Base-by-base conservation (phyloP, 2,888 invertebrate species). In the Meteorus colon region DNA sequence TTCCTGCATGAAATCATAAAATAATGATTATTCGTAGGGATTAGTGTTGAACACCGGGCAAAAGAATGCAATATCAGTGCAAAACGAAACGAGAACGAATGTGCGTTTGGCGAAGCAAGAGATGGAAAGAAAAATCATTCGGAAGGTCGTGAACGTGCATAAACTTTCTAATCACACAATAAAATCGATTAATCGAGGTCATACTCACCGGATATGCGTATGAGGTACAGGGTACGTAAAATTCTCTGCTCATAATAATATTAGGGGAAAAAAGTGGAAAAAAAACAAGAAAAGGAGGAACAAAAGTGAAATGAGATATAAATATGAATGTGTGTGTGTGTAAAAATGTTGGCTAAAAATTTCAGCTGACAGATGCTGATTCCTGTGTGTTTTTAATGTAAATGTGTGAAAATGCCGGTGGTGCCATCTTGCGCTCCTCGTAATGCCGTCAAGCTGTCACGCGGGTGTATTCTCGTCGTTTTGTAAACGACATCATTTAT, bases 171-270 rank as follows among this genome's bases (percentile, higher is more conserved):
- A 76, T 76, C 73, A 67, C 62, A 73, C 37, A 31, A 73, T 69
- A 67, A 51, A 73, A 76, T 76, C 68, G 51, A 76, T 76, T 70
- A 63, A 62, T 34, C 41, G 34, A 62, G 62, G 24, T 19, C 24
- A 59, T 70, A 82, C 88, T 86, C 79, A 89, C 89, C 89, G 89
- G 87, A 86, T 89, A 89, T 83, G 86, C 86, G 87, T 88, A 89
- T 84, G 87, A 85, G 80, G 87, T 86, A 84, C 89, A 88, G 77
- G 88, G 87, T 75, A 89, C 89, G 86, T 86, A 88, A 82, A 89
- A 89, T 86, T 89, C 88, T 85, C 89, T 89, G 86, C 88, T 89
- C 89, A 88, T 89, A 87, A 87, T 88, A 85, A 74, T 70, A 24
- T 34, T 34, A 8, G 34, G 34, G 34, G 34, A 34, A 8, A 34